Evolutionary conservation across 2,113 vertebrate genomes (phyloP).

Genomic region (Zootoca vivipara): DNA sequence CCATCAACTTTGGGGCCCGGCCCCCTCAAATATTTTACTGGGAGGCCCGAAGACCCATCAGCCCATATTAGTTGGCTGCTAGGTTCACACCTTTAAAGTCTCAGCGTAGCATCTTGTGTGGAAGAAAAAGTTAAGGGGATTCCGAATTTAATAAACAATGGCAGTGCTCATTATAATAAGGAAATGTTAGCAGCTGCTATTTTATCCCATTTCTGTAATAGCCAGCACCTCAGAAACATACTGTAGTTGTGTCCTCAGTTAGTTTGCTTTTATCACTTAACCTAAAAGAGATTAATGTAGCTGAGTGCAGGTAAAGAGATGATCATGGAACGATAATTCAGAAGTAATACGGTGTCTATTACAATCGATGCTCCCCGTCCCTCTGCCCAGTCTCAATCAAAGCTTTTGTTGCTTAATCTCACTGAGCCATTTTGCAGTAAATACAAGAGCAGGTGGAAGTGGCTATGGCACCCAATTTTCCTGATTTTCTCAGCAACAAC

Average conservation of each 20-base stretch:
- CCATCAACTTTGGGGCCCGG: too few relatives aligned
- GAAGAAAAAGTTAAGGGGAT: neutral
- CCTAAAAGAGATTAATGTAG: neutral
- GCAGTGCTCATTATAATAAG: neutral
- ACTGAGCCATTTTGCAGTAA: neutral
- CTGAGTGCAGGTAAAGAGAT: neutral
- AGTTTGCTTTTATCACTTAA: too few relatives aligned
- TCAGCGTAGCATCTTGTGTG: neutral
- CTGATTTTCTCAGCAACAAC: neutral
- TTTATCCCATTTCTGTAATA: neutral
- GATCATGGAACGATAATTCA: neutral
- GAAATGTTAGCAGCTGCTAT: neutral
- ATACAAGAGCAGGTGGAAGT: neutral
- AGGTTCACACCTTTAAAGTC: neutral
- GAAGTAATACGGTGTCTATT: neutral
- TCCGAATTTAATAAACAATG: neutral
- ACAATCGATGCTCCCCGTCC: neutral
- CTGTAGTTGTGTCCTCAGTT: neutral
- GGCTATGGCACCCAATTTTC: too few relatives aligned
- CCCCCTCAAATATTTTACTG: too few relatives aligned
- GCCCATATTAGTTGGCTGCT: neutral
- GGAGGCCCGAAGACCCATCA: too few relatives aligned
- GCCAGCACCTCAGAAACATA: neutral
- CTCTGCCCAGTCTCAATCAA: too few relatives aligned
- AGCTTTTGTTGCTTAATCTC: too few relatives aligned